Evolutionary conservation across 2,113 vertebrate genomes (phyloP), one percentile per base, ranked within the genome.

Genomic region (Calcarius ornatus): DNA sequence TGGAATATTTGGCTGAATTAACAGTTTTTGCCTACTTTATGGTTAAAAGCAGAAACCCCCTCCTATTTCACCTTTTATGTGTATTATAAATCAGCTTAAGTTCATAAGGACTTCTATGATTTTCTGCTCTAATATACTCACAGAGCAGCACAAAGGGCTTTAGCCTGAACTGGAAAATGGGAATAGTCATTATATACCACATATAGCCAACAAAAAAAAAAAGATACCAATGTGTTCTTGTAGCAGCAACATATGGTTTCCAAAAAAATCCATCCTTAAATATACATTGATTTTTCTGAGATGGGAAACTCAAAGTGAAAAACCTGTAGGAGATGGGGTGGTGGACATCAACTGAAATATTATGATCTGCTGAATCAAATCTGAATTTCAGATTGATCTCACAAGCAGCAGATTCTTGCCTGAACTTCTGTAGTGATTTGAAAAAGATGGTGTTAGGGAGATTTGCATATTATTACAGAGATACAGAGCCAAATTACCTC

Each of bases 341-440:
- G 91, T 93, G 95, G 94, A 93, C 92, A 89, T 82, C 88, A 78
- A 95, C 56, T 93, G 82, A 95, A 97, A 95, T 95, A 96, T 96
- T 95, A 86, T 96, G 92, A 94, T 95, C 83, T 94, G 68, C 73
- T 75, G 93, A 92, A 96, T 40, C 15, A 5, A 95, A 97, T 96
- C 92, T 95, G 60, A 93, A 97, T 95, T 96, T 95, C 79, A 96
- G 92, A 95, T 95, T 93, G 73, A 88, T 95, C 90, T 93, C 51
- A 60, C 76, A 93, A 88, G 90, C 71, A 86, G 71, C 88, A 90
- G 81, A 80, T 94, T 90, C 75, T 89, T 95, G 91, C 83, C 81
- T 72, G 81, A 95, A 94, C 90, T 96, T 95, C 86, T 94, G 92
- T 51, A 83, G 92, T 57, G 93, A 86, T 93, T 92, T 93, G 60